A percentile compares a stretch with the other conserved stretches of the same genome.
These are phyloP conservation scores for Alfaro cultratus DNA, from an alignment of 2,797 vertebrate species.

Conservation along the genomic window DNA sequence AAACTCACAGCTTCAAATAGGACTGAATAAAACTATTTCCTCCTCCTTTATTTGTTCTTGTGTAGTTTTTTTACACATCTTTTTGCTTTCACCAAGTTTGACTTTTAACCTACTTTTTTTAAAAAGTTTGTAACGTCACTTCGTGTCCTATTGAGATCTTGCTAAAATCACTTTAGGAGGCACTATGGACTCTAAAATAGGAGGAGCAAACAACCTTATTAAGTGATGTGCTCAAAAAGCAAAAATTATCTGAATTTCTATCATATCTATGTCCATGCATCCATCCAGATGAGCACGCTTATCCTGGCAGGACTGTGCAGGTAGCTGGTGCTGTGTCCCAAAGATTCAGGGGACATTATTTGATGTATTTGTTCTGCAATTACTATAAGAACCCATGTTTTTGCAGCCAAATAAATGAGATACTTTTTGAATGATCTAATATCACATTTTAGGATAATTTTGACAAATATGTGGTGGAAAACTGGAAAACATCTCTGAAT, in stretches of 20 bases:
- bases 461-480: neutral
- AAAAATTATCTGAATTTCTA: neutral
- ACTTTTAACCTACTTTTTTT: neutral
- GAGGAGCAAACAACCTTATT: neutral
- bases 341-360: too few relatives aligned
- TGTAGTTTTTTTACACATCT: neutral
- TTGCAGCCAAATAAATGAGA: neutral
- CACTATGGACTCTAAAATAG: neutral
- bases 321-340: too few relatives aligned
- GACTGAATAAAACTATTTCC: neutral
- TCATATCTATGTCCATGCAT: neutral
- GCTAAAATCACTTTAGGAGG: neutral
- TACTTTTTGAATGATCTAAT: neutral
- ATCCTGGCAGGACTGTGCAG: too few relatives aligned
- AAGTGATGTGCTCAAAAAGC: neutral
- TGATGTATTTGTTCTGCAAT: neutral
- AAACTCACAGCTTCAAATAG: neutral
- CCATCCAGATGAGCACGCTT: too few relatives aligned
- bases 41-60: neutral
- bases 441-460: neutral
- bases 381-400: neutral
- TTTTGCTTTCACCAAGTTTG: neutral
- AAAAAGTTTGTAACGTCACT: neutral
- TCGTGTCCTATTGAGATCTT: neutral
- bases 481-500: neutral